These are phyloP conservation scores for Phenganax marumi DNA, from an alignment of 92 coral and sea anemone genomes.

Conservation along the genomic window DNA sequence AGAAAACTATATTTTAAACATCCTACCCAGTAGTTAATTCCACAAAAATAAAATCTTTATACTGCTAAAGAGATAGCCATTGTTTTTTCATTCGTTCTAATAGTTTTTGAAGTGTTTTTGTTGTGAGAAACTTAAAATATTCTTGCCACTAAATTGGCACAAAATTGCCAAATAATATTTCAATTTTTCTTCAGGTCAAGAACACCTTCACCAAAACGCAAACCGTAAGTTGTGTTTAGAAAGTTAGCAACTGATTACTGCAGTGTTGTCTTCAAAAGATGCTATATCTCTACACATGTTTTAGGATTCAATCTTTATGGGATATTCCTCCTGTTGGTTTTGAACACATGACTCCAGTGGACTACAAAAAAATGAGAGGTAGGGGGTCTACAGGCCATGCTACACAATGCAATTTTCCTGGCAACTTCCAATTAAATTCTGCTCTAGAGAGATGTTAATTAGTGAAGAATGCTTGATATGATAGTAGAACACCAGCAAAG, in stretches of 20 bases:
- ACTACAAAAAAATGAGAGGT: slow-evolving; percentile 97
- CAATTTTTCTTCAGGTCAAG: slow-evolving; percentile 14
- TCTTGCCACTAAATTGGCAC: not conserved
- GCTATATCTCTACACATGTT: not conserved
- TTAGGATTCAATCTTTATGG: slow-evolving; percentile 81
- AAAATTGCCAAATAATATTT: not conserved
- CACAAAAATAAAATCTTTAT: not conserved
- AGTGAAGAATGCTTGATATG: too few relatives aligned
- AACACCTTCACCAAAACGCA: slow-evolving; percentile 36
- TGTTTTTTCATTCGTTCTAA: too few relatives aligned
- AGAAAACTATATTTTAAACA: not conserved
- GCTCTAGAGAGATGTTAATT: too few relatives aligned
- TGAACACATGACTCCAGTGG: slow-evolving; percentile 78
- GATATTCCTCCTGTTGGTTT: slow-evolving; percentile 94
- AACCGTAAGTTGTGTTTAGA: slow-evolving; percentile 14
- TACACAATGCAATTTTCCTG: not conserved
- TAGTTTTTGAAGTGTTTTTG: too few relatives aligned
- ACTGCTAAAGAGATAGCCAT: not conserved
- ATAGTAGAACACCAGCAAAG: too few relatives aligned
- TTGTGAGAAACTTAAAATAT: too few relatives aligned
- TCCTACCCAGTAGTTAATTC: not conserved
- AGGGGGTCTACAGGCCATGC: not conserved
- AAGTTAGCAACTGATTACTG: slow-evolving; percentile 31
- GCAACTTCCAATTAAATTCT: not conserved
- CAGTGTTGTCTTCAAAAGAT: not conserved